Evolutionary conservation across 2,113 vertebrate genomes (phyloP), one percentile per base, ranked within the genome.

Genomic region (Montifringilla adamsi): DNA sequence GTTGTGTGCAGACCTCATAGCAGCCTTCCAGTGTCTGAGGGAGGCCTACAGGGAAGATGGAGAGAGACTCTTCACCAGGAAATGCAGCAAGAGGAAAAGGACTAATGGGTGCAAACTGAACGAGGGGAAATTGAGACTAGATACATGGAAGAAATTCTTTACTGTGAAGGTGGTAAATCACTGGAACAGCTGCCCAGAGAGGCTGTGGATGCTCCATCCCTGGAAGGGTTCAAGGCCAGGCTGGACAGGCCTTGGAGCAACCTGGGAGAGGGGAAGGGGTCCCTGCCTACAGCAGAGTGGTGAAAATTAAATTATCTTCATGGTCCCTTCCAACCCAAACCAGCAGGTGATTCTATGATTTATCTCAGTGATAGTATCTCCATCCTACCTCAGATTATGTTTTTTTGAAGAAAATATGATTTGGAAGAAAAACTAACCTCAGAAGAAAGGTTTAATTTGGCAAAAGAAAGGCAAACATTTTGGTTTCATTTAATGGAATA

Each of bases 1-100:
- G 7, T 4, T 62, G 10, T 1, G 9, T 22, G 31, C 56, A 63
- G 41, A 55, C 6, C n/a, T n/a, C n/a, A 41, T 0, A 21, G 15
- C 0, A 62, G 10, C 10, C 2, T 43, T 17, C n/a, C 56, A 63
- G 16, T 2, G 4, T 12, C 67, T 49, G 21, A 18, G 27, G 49
- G 11, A 39, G 30, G 4, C 30, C 7, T 2, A 4, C 14, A 43
- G 27, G 17, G 35, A 43, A 43, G 7, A 6, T 47, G 43, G 35
- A 35, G 20, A 20, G n/a, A n/a, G n/a, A n/a, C n/a, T n/a, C n/a
- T 15, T 27, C 35, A 33, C 15, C 50, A 50, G 22, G 24, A 74
- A 4, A 8, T 33, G 31, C 2, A 33, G 31, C 23, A 31, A 9
- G 0, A 44, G 35, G 59, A 33, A 35, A 50, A 73, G 37, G 33